Base-by-base conservation (phyloP, 1,140 invertebrate species). In the Asbolus verrucosus region DNA sequence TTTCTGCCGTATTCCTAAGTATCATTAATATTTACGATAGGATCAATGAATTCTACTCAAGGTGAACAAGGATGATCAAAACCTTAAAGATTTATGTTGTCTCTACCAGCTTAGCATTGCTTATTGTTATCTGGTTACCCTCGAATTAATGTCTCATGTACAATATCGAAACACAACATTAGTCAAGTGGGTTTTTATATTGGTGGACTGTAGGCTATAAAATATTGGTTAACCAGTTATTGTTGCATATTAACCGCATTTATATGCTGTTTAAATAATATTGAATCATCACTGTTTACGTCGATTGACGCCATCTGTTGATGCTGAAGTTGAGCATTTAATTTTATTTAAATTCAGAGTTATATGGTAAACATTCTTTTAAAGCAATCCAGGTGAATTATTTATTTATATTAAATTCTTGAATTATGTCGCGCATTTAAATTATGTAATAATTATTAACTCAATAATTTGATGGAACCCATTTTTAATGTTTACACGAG, bases 41-140 rank as follows among this genome's bases (percentile, higher is more conserved):
- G 46, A 54, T 54, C 46, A 54, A 54, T 54, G 46, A 54, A 54
- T 54, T 54, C 46, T 21, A 24, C 21, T 54, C 46, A 54, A 54
- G 46, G 46, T 54, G 46, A 54, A 27, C 46, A 8, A 27, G 18
- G 46, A 54, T 54, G 46, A 54, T 54, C 46, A n/a, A 27, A 54
- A 54, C 19, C 11, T 54, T 27, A 24, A 54, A 54, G 46, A 54
- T 54, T 54, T 46, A 46, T 16, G 13, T 14, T n/a, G 19, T 24
- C 9, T 54, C 19, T 54, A 27, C 46, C 9, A 6, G 14, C 16
- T 46, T 46, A 46, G 41, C 41, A 46, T 46, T 46, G 41, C 41
- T 46, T 46, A 46, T 46, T 46, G 41, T 8, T 8, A 46, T 46
- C 15, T 46, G 16, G 41, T 46, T 46, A n/a, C 41, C 41, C 41